Evolutionary conservation across 2,888 invertebrate genomes (phyloP).

Genomic region (Tipula lateralis): DNA sequence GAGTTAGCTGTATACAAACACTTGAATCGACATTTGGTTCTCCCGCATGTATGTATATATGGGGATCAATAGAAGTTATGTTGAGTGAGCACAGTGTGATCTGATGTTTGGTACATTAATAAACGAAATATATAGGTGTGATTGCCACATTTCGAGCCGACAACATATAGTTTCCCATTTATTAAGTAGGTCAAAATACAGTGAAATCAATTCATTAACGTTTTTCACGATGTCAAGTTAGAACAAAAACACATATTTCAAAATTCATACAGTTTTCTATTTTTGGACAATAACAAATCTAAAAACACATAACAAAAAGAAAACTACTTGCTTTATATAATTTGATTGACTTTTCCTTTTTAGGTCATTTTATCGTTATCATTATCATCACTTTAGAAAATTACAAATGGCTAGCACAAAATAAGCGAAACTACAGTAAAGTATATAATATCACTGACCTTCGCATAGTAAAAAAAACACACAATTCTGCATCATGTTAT

Average conservation of each 20-base stretch:
- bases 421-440: neutral
- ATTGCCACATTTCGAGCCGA: neutral
- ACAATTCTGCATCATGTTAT: neutral
- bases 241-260: neutral
- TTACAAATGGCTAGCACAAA: neutral
- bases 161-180: neutral
- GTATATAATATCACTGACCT: slow-evolving; percentile 24
- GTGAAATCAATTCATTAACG: neutral
- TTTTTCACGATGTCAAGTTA: neutral
- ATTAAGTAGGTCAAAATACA: neutral
- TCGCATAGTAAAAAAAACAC: neutral
- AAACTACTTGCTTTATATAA: neutral
- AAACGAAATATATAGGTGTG: neutral
- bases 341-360: slow-evolving; percentile 24
- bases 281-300: neutral
- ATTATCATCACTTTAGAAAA: neutral
- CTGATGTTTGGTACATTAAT: neutral
- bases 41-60: neutral
- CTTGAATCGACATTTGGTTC: neutral
- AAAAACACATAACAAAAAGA: neutral
- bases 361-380: neutral
- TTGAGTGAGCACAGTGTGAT: neutral
- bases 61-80: neutral
- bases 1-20: neutral
- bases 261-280: neutral